phyloP scores from a whole-genome alignment of 2,113 vertebrate species.

The Gnathonemus echidnorhynchus region DNA sequence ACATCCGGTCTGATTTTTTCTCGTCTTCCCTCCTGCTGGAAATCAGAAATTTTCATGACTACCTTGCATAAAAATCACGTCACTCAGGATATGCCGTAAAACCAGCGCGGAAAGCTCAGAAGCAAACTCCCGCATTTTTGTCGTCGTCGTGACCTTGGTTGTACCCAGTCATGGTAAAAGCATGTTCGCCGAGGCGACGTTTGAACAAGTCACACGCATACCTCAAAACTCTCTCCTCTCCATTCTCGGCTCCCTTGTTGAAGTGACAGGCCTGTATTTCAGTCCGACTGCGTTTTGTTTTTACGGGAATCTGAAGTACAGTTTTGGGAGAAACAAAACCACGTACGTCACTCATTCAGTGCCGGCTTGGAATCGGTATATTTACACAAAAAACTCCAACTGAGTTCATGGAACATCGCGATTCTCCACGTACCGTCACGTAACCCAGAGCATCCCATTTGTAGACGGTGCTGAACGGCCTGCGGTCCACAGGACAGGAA shows the following conservation, averaged over 20 bases:
- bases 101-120: neutral
- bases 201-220: neutral
- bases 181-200: too few species aligned
- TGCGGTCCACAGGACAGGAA: slow-evolving; percentile 88
- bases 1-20: slow-evolving; percentile 26
- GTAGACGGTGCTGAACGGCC: slow-evolving; percentile 76
- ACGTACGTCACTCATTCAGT: neutral
- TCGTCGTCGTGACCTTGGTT: neutral
- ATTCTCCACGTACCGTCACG: slow-evolving; percentile 47
- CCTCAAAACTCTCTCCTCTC: neutral
- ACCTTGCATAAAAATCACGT: neutral
- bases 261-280: slow-evolving; percentile 42
- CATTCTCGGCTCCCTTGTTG: slow-evolving; percentile 31
- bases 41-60: neutral
- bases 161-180: neutral
- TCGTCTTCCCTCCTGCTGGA: slow-evolving; percentile 23
- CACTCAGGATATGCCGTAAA: neutral
- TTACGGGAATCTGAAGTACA: slow-evolving; percentile 53
- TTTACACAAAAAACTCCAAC: neutral
- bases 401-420: neutral
- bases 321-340: neutral
- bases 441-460: slow-evolving; percentile 58
- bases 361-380: neutral
- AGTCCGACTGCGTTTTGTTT: slow-evolving; percentile 31
- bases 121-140: neutral